These are phyloP conservation scores for Eurois occulta DNA, from an alignment of 2,888 invertebrate species.

Conservation along the genomic window DNA sequence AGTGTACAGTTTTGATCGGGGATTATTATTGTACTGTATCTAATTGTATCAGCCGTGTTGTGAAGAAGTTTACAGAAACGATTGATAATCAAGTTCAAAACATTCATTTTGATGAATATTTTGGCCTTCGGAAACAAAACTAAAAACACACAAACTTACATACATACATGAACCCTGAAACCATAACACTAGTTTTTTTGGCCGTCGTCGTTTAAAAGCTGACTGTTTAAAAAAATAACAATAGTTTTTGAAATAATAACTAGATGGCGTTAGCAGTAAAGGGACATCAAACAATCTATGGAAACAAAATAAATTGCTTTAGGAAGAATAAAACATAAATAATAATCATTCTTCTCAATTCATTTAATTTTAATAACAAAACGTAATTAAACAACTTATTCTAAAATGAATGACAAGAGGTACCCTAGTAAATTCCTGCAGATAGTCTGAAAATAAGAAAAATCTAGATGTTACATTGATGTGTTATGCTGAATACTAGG, in stretches of 20 bases:
- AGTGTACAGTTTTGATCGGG: conserved; percentile 1
- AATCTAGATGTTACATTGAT: no score
- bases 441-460: no score
- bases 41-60: background rate
- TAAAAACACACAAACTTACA: no score
- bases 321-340: background rate
- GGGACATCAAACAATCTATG: background rate
- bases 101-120: background rate
- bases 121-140: background rate
- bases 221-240: background rate
- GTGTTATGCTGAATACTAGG: no score
- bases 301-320: background rate
- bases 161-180: no score
- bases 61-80: background rate
- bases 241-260: background rate
- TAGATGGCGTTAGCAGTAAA: conserved; percentile 19
- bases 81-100: background rate
- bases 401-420: no score
- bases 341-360: background rate
- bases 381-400: background rate
- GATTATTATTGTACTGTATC: conserved; percentile 5
- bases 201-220: no score
- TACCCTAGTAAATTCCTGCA: background rate
- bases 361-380: background rate
- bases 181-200: no score